Conservation (phyloP, 1,140 invertebrate species). For the Ceratina japonica region DNA sequence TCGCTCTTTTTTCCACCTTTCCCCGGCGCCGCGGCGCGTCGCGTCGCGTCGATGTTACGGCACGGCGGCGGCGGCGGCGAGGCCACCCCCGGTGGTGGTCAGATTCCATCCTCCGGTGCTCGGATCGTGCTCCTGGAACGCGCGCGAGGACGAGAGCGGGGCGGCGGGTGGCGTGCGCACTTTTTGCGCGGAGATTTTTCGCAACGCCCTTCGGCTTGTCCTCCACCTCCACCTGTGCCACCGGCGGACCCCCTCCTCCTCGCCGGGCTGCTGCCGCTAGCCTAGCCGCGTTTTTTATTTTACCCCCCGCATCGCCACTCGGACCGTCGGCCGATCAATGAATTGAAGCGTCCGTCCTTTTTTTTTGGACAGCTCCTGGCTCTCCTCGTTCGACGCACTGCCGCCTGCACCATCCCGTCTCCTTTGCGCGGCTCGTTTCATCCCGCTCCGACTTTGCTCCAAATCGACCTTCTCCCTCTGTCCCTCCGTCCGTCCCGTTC, state of each 20-base stretch:
- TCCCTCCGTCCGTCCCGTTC: slow-evolving; percentile 26
- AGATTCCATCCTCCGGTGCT: slow-evolving; percentile 25
- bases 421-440: slow-evolving; percentile 52
- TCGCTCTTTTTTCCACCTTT: slow-evolving; percentile 37
- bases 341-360: slow-evolving; percentile 78
- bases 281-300: slow-evolving; percentile 72
- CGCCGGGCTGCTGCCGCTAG: slow-evolving; percentile 19
- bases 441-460: slow-evolving; percentile 39
- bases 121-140: slow-evolving; percentile 21
- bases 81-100: background rate
- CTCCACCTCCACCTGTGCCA: slow-evolving; percentile 60
- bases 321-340: slow-evolving; percentile 78
- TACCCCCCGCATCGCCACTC: slow-evolving; percentile 74
- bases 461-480: slow-evolving; percentile 45
- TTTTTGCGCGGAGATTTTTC: slow-evolving; percentile 72
- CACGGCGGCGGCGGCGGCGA: too few relatives aligned
- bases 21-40: background rate
- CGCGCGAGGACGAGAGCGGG: slow-evolving; percentile 28
- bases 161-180: slow-evolving; percentile 52
- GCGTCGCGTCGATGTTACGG: background rate
- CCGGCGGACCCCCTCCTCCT: slow-evolving; percentile 49
- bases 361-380: slow-evolving; percentile 75
- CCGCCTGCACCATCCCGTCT: slow-evolving; percentile 65
- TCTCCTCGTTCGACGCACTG: slow-evolving; percentile 69
- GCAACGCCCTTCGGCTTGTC: slow-evolving; percentile 70